Base-by-base conservation (phyloP, 2,113 vertebrate genomes). In the Columba janthina region DNA sequence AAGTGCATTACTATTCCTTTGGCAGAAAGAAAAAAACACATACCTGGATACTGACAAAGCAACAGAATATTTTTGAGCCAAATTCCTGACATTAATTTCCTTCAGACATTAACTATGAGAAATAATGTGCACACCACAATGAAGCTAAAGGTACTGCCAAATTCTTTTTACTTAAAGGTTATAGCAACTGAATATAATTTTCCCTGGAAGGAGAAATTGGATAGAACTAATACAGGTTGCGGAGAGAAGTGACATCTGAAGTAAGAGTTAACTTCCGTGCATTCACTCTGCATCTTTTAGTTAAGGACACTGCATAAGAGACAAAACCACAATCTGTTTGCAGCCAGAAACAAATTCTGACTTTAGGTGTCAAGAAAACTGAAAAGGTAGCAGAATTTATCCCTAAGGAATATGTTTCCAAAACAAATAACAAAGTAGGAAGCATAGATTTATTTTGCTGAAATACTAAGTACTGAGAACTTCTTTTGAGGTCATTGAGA, bases 1-100 rank as follows among this genome's bases (percentile, higher is more conserved):
- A 96, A 94, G 44, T 78, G 65, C 53, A 92, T 91, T 95, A 24
- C 44, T 73, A 40, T 89, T 95, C 29, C 46, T 84, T 96, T 90
- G 95, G 69, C 62, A 85, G 85, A 95, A 94, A 51, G 15, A 7
- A 69, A 75, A 72, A 73, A 75, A 72, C 17, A 65, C 61, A 78
- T 85, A 93, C 74, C 88, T 95, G 93, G 36, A 93, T 34, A 64
- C 50, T 86, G 90, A 92, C 79, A 96, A 96, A 77, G 54, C 84
- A 93, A 81, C 29, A 44, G 54, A 88, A 46, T 75, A 58, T 20
- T 77, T 56, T 40, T 54, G 22, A 75, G 85, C 89, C 94, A 98
- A 96, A 96, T 95, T 96, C 96, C 82, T 97, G 95, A 94, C 93
- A 96, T 94, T 97, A 85, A 94, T 88, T 97, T 98, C 58, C 60